Conservation (phyloP, 2,888 invertebrate genomes). For the Chloroclysta siterata region DNA sequence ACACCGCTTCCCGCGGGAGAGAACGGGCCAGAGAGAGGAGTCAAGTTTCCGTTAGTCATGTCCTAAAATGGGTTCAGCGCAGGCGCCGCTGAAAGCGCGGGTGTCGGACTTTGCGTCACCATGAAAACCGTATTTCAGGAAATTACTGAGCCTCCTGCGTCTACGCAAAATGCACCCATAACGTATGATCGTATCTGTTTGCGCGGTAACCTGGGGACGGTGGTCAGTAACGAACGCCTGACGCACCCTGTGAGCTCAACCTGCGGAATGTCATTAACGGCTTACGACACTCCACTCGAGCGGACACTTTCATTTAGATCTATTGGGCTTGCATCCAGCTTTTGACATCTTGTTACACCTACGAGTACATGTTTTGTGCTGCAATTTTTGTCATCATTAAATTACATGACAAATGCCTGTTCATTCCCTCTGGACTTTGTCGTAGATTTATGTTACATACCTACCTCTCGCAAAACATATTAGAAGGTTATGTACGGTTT, state of each 20-base stretch:
- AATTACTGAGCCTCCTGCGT: conserved; percentile 64
- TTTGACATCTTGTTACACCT: conserved; percentile 10
- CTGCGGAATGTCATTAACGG: conserved; percentile 78
- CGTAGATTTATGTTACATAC: background rate
- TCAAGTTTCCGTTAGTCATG: conserved; percentile 89
- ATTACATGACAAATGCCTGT: conserved; percentile 7
- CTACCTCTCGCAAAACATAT: background rate
- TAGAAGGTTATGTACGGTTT: background rate
- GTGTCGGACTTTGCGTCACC: conserved; percentile 82
- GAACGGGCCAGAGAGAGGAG: conserved; percentile 82
- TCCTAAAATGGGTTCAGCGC: conserved; percentile 89
- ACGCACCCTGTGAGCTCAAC: conserved; percentile 70
- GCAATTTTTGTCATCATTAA: conserved; percentile 14
- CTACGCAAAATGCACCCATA: conserved; percentile 69
- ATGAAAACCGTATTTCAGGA: conserved; percentile 83
- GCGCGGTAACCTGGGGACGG: conserved; percentile 52
- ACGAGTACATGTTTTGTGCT: background rate
- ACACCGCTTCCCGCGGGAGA: conserved; percentile 74
- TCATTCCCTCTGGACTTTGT: background rate
- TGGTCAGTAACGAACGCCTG: conserved; percentile 70
- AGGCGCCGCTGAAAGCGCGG: conserved; percentile 85
- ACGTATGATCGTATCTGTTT: conserved; percentile 50
- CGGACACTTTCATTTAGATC: conserved; percentile 54
- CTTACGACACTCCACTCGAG: conserved; percentile 66
- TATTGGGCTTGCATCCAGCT: conserved; percentile 40